These are phyloP conservation scores for Pseudochirops corinnae DNA, from an alignment of 2,797 vertebrate genomes.

Conservation along the genomic window DNA sequence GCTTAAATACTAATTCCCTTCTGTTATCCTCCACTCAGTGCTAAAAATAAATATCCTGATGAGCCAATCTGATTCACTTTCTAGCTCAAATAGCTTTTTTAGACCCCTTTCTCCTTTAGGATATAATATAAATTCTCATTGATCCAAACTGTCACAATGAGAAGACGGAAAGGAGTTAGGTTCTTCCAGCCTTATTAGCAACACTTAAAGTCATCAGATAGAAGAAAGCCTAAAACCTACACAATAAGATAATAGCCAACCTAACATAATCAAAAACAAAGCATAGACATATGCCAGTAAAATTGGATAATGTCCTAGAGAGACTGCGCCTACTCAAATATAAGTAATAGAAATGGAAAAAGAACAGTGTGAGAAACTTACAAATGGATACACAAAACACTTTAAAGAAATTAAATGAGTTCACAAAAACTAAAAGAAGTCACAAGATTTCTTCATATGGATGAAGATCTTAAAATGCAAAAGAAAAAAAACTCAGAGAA, in stretches of 20 bases:
- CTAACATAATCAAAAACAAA: too few relatives aligned
- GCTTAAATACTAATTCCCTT: not conserved
- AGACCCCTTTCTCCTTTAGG: not conserved
- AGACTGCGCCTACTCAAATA: too few relatives aligned
- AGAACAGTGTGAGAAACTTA: too few relatives aligned
- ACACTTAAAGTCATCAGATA: not conserved
- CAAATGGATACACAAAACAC: too few relatives aligned
- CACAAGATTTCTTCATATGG: too few relatives aligned
- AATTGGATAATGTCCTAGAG: too few relatives aligned
- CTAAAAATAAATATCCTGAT: not conserved
- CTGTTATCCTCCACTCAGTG: not conserved
- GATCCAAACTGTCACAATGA: not conserved
- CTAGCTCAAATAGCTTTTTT: not conserved
- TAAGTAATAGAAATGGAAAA: too few relatives aligned
- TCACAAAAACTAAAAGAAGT: too few relatives aligned
- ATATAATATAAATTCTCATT: not conserved
- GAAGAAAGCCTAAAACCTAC: not conserved
- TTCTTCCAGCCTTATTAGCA: not conserved
- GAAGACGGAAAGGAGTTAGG: not conserved
- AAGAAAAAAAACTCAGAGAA: too few relatives aligned
- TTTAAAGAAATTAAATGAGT: too few relatives aligned
- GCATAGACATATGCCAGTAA: too few relatives aligned
- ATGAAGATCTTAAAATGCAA: too few relatives aligned
- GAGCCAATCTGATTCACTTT: not conserved
- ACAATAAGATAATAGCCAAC: not conserved